Conservation (phyloP, 2,888 invertebrate species). For the Scrobipalpa costella region DNA sequence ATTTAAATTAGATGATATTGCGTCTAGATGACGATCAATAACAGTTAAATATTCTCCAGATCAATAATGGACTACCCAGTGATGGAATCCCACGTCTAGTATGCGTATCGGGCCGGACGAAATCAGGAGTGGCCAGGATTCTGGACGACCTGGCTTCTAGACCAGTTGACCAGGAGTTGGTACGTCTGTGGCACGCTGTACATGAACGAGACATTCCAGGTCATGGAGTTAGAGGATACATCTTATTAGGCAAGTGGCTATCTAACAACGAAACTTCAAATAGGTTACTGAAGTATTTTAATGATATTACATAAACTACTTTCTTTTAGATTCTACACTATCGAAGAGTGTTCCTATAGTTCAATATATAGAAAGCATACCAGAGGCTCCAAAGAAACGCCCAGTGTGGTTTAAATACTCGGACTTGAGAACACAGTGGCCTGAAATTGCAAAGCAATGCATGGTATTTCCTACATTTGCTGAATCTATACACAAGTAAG, state of each 20-base stretch:
- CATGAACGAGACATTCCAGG: constrained; percentile 81
- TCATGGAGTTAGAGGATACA: constrained; percentile 89
- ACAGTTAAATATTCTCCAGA: constrained; percentile 41
- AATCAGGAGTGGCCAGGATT: constrained; percentile 85
- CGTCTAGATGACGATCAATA: too few relatives aligned
- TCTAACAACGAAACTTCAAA: neutral
- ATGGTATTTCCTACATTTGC: constrained; percentile 88
- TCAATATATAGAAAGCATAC: constrained; percentile 81
- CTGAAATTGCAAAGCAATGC: constrained; percentile 89
- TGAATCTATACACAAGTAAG: constrained; percentile 83
- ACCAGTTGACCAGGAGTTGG: constrained; percentile 82
- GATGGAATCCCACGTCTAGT: constrained; percentile 88
- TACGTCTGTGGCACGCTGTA: constrained; percentile 82
- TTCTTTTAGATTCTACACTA: constrained; percentile 60
- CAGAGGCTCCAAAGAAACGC: constrained; percentile 75
- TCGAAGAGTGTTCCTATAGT: constrained; percentile 59
- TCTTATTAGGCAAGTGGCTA: constrained; percentile 70
- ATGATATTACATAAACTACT: too few relatives aligned
- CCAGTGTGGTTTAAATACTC: constrained; percentile 95
- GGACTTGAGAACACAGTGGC: constrained; percentile 95
- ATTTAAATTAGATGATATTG: too few relatives aligned
- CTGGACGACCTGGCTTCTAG: constrained; percentile 83
- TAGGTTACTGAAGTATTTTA: too few relatives aligned
- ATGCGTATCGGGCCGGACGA: constrained; percentile 89
- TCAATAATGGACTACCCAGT: constrained; percentile 81